Conservation (phyloP, 2,888 invertebrate species). For the Campoletis raptor region DNA sequence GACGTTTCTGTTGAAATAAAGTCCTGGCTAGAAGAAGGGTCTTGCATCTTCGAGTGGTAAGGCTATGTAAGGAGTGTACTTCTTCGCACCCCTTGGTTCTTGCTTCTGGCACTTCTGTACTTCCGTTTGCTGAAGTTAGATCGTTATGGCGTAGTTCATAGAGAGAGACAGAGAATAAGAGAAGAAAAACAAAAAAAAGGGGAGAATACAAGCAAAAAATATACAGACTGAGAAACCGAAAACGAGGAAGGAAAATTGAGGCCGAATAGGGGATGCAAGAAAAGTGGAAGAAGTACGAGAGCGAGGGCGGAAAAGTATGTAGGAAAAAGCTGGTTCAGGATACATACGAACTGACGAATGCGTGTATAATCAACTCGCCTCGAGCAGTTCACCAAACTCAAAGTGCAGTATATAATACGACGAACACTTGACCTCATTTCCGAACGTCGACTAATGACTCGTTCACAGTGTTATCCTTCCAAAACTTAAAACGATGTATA, state of each 20-base stretch:
- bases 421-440: conserved; percentile 77
- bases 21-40: conserved; percentile 44
- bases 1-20: conserved; percentile 35
- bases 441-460: conserved; percentile 73
- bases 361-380: conserved; percentile 66
- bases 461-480: conserved; percentile 60
- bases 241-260: neutral
- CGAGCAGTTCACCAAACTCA: conserved; percentile 62
- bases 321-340: conserved; percentile 31
- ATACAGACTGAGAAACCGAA: neutral
- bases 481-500: conserved; percentile 8
- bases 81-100: conserved; percentile 27
- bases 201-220: neutral
- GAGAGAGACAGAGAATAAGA: conserved; percentile 13
- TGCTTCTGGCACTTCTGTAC: conserved; percentile 50
- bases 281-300: conserved; percentile 20
- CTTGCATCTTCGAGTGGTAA: conserved; percentile 55
- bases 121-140: conserved; percentile 54
- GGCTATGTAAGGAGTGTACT: conserved; percentile 39
- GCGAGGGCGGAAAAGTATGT: conserved; percentile 40
- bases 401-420: conserved; percentile 33
- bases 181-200: conserved; percentile 30
- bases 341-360: conserved; percentile 46
- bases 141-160: conserved; percentile 31
- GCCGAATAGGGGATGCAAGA: neutral